phyloP scores from a whole-genome alignment of 2,888 invertebrate genomes.

The Entomobrya multifasciata region DNA sequence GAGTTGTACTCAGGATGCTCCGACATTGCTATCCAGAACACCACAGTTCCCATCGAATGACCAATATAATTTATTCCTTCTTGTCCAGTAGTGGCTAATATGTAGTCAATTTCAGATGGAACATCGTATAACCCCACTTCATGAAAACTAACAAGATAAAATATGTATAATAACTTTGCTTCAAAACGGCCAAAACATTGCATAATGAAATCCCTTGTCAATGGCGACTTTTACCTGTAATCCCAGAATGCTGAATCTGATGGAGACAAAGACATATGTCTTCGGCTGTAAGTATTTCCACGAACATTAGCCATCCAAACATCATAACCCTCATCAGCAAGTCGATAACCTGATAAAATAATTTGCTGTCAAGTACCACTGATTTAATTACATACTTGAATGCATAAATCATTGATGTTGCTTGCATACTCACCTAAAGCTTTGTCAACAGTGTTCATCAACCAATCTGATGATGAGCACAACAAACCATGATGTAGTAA shows the following conservation, averaged over 20 bases:
- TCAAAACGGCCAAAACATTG: too few species aligned
- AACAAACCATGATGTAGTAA: slow-evolving; percentile 82
- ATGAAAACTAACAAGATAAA: slow-evolving; percentile 81
- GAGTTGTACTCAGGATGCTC: slow-evolving; percentile 76
- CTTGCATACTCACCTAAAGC: slow-evolving; percentile 83
- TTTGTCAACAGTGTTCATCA: slow-evolving; percentile 85
- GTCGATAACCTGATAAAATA: slow-evolving; percentile 75
- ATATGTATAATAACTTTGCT: too few species aligned
- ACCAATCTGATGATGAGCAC: slow-evolving; percentile 82
- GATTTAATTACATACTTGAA: background rate
- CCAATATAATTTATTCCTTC: slow-evolving; percentile 83
- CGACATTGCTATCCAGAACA: slow-evolving; percentile 81
- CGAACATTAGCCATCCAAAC: slow-evolving; percentile 82
- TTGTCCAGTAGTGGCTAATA: slow-evolving; percentile 81
- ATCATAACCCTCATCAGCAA: slow-evolving; percentile 80
- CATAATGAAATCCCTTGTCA: too few species aligned
- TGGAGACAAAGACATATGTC: slow-evolving; percentile 80
- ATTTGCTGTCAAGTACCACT: background rate
- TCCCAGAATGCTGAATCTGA: slow-evolving; percentile 55
- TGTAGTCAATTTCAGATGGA: slow-evolving; percentile 83
- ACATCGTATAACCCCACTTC: slow-evolving; percentile 84
- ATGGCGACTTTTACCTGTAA: slow-evolving; percentile 62
- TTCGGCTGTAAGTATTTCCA: slow-evolving; percentile 82
- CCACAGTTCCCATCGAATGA: slow-evolving; percentile 83
- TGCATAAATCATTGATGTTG: background rate